A percentile compares a stretch with the other conserved stretches of the same genome.
Conservation (phyloP, 2,888 invertebrate genomes). For the Cephus pygmeus region DNA sequence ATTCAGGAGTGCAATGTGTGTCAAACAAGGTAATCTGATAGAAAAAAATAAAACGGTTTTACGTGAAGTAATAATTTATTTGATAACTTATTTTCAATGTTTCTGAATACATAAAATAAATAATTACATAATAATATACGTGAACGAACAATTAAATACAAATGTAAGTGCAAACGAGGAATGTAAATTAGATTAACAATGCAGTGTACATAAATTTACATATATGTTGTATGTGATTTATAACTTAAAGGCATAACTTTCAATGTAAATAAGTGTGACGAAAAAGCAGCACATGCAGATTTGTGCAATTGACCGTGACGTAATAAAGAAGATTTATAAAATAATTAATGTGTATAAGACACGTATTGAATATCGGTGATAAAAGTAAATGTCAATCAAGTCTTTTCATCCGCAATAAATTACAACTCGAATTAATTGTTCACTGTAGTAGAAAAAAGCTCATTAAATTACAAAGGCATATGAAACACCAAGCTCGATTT, state of each 20-base stretch:
- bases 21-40: not conserved
- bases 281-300: not conserved
- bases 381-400: not conserved
- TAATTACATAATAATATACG: not conserved
- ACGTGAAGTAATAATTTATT: not conserved
- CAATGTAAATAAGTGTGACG: not conserved
- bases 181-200: not conserved
- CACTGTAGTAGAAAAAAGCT: not conserved
- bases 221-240: not conserved
- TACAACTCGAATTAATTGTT: not conserved
- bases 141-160: not conserved
- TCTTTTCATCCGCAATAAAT: not conserved
- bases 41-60: not conserved
- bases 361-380: not conserved
- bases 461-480: not conserved
- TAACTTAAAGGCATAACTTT: not conserved
- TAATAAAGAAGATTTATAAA: not conserved
- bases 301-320: not conserved
- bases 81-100: not conserved
- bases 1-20: not conserved
- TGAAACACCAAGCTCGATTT: not conserved
- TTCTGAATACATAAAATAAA: not conserved
- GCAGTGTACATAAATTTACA: not conserved
- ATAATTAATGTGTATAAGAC: not conserved
- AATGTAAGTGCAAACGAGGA: not conserved